Evolutionary conservation across 2,888 invertebrate species (phyloP).

Genomic region (Microctonus brassicae): DNA sequence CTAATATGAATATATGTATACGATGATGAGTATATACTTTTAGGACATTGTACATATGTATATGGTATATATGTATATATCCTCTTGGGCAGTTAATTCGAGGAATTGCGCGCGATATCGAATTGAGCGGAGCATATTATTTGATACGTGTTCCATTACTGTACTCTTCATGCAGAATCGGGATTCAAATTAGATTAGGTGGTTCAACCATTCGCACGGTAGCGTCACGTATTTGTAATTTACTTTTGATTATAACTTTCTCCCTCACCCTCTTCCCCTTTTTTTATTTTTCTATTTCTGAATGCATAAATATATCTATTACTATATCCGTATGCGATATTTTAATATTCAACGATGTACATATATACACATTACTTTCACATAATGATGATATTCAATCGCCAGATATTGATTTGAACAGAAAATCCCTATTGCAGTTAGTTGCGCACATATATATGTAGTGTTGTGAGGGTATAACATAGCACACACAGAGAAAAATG

Average conservation of each 20-base stretch:
- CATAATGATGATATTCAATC: not conserved
- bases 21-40: not conserved
- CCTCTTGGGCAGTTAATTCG: constrained; percentile 24
- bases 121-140: constrained; percentile 67
- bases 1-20: not conserved
- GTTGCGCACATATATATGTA: too few relatives aligned
- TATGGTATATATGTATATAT: too few relatives aligned
- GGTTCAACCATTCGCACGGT: constrained; percentile 62
- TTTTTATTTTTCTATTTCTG: not conserved
- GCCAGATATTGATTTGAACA: not conserved
- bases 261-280: constrained; percentile 42
- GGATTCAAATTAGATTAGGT: constrained; percentile 62
- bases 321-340: constrained; percentile 33
- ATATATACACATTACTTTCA: not conserved
- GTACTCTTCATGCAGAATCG: constrained; percentile 37
- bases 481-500: too few relatives aligned
- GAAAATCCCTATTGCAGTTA: too few relatives aligned
- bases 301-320: constrained; percentile 21
- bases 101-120: constrained; percentile 59
- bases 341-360: constrained; percentile 22
- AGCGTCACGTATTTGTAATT: constrained; percentile 70
- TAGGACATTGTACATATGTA: not conserved
- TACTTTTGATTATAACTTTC: constrained; percentile 68
- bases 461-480: too few relatives aligned
- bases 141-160: constrained; percentile 69